These are phyloP conservation scores for Gibbula magus DNA, from an alignment of 2,888 invertebrate species.

Conservation along the genomic window DNA sequence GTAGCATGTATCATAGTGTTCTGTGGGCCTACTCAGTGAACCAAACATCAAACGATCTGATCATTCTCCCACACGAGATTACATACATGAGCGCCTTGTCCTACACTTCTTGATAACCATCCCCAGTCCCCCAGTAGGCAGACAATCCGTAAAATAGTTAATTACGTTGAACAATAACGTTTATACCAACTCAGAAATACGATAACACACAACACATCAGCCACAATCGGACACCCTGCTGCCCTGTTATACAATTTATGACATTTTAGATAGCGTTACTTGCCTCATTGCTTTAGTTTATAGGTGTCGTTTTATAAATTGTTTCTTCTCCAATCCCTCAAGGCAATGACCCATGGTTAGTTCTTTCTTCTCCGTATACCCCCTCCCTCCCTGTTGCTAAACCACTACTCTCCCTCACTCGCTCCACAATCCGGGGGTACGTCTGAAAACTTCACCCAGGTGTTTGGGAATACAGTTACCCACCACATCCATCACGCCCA, in stretches of 20 bases:
- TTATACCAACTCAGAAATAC: not conserved
- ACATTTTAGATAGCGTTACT: constrained; percentile 6
- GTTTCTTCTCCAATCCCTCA: not conserved
- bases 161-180: not conserved
- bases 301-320: constrained; percentile 13
- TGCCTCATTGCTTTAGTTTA: not conserved
- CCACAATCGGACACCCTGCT: not conserved
- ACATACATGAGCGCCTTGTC: not conserved
- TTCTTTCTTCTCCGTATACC: not conserved
- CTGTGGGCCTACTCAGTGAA: no score
- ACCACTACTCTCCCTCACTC: no score
- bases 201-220: not conserved
- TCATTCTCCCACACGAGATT: not conserved
- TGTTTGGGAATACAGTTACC: no score
- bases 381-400: no score
- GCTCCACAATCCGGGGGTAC: no score
- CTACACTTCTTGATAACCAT: no score
- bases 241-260: constrained; percentile 2
- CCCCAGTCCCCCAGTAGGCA: no score
- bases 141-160: not conserved
- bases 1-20: no score
- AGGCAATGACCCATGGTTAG: not conserved
- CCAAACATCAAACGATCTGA: no score
- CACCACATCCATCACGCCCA: no score
- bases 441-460: no score